Conservation (phyloP, 2,888 invertebrate species). For the Phytoseiulus persimilis region DNA sequence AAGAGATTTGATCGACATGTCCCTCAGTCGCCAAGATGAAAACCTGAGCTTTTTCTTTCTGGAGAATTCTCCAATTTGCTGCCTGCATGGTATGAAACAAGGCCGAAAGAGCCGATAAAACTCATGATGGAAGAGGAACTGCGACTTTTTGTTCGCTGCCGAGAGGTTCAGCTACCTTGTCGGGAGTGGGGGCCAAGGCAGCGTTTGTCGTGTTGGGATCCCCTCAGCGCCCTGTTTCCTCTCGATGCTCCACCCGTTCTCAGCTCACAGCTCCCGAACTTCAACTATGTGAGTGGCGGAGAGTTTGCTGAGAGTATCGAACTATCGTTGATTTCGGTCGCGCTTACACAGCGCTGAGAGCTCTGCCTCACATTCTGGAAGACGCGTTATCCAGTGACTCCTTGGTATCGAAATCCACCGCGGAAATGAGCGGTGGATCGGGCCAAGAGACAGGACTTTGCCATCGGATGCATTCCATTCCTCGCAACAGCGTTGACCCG, state of each 20-base stretch:
- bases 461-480: too few species aligned
- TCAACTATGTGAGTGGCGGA: neutral
- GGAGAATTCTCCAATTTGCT: neutral
- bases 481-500: too few species aligned
- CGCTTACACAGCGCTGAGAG: too few species aligned
- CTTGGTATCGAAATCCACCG: too few species aligned
- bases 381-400: too few species aligned
- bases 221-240: neutral
- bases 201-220: neutral
- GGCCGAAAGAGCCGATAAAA: neutral
- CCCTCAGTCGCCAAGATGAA: neutral
- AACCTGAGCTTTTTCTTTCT: neutral
- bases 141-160: neutral
- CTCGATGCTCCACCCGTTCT: neutral
- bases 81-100: neutral
- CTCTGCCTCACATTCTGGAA: too few species aligned
- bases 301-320: neutral
- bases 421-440: too few species aligned
- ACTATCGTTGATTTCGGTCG: too few species aligned
- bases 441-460: too few species aligned
- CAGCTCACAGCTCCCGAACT: neutral
- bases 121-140: neutral
- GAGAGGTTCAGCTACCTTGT: neutral
- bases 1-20: neutral
- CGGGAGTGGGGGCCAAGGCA: neutral